These are phyloP conservation scores for Phortica magna DNA, from an alignment of 2,888 invertebrate species.

Conservation along the genomic window DNA sequence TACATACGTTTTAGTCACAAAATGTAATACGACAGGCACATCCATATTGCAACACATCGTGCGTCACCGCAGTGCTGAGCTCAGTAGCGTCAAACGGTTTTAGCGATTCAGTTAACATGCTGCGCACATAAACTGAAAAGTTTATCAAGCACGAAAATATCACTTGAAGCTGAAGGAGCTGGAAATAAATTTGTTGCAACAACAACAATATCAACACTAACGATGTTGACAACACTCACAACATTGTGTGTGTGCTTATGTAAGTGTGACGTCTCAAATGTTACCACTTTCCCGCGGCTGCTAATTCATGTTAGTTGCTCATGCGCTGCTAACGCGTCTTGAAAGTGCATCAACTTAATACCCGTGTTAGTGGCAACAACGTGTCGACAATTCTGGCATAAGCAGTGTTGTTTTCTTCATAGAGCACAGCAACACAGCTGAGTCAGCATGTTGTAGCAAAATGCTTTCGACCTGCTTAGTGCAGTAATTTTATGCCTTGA, in stretches of 20 bases:
- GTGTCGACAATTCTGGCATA: background rate
- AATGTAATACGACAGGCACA: no score
- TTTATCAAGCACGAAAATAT: conserved; percentile 1
- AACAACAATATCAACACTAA: background rate
- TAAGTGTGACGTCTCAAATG: background rate
- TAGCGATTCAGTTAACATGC: no score
- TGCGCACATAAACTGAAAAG: background rate
- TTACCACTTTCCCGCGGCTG: background rate
- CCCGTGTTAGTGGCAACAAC: background rate
- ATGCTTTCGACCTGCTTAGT: no score
- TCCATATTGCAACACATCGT: no score
- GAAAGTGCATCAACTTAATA: background rate
- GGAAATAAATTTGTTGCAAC: conserved; percentile 12
- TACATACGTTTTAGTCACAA: no score
- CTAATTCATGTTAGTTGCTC: background rate
- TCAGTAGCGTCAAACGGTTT: no score
- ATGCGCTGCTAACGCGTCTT: background rate
- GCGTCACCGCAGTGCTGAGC: no score
- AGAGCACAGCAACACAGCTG: no score
- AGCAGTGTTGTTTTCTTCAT: no score
- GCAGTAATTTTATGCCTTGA: no score
- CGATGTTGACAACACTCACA: background rate
- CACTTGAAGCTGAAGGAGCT: background rate
- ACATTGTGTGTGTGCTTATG: background rate
- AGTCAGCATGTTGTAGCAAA: no score